Evolutionary conservation across 2,888 invertebrate species (phyloP), one percentile per base, ranked within the genome.

Genomic region (Mythimna loreyi): DNA sequence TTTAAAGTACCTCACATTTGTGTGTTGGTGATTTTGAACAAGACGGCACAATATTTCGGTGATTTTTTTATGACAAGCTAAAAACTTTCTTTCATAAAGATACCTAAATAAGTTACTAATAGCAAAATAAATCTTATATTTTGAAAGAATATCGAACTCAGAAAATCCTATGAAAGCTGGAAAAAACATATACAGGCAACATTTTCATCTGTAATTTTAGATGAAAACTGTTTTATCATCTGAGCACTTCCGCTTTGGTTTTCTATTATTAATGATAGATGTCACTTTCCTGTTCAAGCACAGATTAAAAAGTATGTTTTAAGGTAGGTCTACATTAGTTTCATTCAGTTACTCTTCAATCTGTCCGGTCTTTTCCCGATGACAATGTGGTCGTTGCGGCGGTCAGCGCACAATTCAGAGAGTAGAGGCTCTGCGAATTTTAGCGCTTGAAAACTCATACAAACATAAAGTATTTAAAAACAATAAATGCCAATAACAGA

Each of bases 211-310:
- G 57, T 72, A 70, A 77, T 71, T 69, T 69, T 76, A 79, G 63
- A 72, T 45, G 50, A 55, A 28, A 47, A 69, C 83, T 82, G 81
- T 66, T 83, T 83, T 83, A 83, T 43, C 79, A 68, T 70, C 8
- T 11, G 50, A 63, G 47, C 65, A 83, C 75, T 83, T 83, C 81
- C 83, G 83, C 49, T 82, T 74, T 8, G 47, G 40, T 28, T 62
- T 61, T 28, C 5, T 56, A 66, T 67, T 68, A 2, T 50, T 9
- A 28, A n/a, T 58, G 58, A 71, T 70, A 81, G 81, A 76, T 81
- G 82, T 62, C 81, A 60, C 79, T 79, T 30, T 40, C 30, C 28
- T 67, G n/a, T 45, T 28, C 1, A 9, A 47, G 45, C 25, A 69
- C 64, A 79, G 70, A 58, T 58, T 36, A 9, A 40, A 4, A 59